phyloP scores from a whole-genome alignment of 1,140 invertebrate genomes.

The Drosophila tsacasi region DNA sequence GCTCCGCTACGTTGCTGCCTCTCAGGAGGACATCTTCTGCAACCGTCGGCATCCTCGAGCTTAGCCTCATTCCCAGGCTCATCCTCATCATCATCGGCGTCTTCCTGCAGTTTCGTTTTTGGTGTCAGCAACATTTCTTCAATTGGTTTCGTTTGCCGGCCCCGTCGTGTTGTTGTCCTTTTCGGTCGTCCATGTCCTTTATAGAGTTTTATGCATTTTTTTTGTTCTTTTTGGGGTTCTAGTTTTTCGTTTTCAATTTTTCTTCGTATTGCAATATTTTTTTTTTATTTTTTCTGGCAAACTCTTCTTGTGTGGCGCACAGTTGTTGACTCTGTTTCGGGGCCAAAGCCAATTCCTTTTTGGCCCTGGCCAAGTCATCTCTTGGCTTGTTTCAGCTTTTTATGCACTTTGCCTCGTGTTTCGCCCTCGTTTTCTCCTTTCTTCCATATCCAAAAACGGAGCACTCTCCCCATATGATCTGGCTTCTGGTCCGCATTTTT shows the following conservation, averaged over 20 bases:
- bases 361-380: constrained; percentile 55
- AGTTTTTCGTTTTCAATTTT: constrained; percentile 16
- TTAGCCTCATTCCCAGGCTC: constrained; percentile 46
- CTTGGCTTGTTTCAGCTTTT: constrained; percentile 68
- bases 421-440: constrained; percentile 5
- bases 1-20: not conserved
- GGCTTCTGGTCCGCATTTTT: constrained; percentile 64
- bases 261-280: constrained; percentile 31
- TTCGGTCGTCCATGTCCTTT: constrained; percentile 44
- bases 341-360: constrained; percentile 73
- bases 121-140: constrained; percentile 80
- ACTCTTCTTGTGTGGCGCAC: constrained; percentile 49
- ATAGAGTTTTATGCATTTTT: constrained; percentile 44
- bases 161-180: constrained; percentile 14
- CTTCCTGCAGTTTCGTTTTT: constrained; percentile 73
- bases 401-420: constrained; percentile 59
- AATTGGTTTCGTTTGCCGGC: constrained; percentile 73
- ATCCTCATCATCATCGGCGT: constrained; percentile 30
- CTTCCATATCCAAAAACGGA: not conserved
- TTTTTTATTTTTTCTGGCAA: constrained; percentile 45
- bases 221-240: not conserved
- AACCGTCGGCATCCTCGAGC: constrained; percentile 34
- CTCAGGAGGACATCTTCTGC: constrained; percentile 14
- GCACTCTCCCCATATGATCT: constrained; percentile 63
- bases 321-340: constrained; percentile 77